Percentiles rank a stretch among this genome's conserved stretches.
These are phyloP conservation scores for Colletes gigas DNA, from an alignment of 1,140 invertebrate species.

Conservation along the genomic window DNA sequence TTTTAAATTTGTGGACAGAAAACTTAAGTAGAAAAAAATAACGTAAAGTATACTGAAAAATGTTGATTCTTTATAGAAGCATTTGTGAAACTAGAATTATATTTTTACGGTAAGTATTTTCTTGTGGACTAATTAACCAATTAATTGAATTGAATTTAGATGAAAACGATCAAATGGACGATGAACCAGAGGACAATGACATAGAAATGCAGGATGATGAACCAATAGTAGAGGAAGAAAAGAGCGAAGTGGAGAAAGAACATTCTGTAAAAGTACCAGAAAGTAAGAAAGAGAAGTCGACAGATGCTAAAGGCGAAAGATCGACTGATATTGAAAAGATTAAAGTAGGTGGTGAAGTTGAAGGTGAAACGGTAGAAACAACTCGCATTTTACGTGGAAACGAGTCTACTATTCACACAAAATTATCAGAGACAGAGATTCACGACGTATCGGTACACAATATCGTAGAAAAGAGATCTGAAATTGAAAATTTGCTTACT, in stretches of 20 bases:
- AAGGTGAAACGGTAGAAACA: slow-evolving; percentile 72
- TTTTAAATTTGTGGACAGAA: too few relatives aligned
- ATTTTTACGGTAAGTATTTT: neutral
- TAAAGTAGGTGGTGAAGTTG: slow-evolving; percentile 81
- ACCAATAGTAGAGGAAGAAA: slow-evolving; percentile 78
- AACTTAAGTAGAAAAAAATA: too few relatives aligned
- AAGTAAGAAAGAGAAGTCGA: slow-evolving; percentile 75
- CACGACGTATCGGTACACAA: slow-evolving; percentile 39
- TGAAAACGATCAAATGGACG: slow-evolving; percentile 6
- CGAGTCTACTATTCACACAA: slow-evolving; percentile 87
- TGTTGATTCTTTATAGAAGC: too few relatives aligned
- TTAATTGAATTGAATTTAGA: slow-evolving; percentile 14
- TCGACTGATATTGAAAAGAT: slow-evolving; percentile 48
- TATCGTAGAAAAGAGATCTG: slow-evolving; percentile 69
- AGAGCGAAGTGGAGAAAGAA: slow-evolving; percentile 65
- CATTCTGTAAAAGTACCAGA: neutral
- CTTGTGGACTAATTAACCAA: neutral
- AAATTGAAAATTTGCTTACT: slow-evolving; percentile 83
- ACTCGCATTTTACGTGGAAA: slow-evolving; percentile 84
- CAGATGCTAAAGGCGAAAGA: slow-evolving; percentile 68
- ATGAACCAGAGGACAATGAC: slow-evolving; percentile 78
- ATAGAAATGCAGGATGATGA: slow-evolving; percentile 82
- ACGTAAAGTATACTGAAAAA: too few relatives aligned
- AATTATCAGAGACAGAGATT: slow-evolving; percentile 55
- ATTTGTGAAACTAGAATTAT: too few relatives aligned